These are phyloP conservation scores for Eupithecia insigniata DNA, from an alignment of 2,888 invertebrate species.

Conservation along the genomic window DNA sequence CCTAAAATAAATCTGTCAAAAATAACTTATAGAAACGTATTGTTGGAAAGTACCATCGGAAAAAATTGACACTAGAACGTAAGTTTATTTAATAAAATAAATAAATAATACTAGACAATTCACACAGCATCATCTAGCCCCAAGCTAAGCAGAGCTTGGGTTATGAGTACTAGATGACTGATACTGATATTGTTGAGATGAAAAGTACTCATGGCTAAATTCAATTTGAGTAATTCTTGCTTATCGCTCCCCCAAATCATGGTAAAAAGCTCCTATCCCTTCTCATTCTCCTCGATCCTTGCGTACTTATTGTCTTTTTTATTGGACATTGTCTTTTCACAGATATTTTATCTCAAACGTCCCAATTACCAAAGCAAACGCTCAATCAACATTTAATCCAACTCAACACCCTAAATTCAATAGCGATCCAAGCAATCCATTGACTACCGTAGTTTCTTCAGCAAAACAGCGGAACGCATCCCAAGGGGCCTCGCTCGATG, in stretches of 20 bases:
- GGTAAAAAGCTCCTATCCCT: neutral
- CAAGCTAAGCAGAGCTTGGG: too few relatives aligned
- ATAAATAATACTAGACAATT: too few relatives aligned
- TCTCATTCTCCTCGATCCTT: neutral
- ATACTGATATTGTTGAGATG: too few relatives aligned
- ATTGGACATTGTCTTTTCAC: neutral
- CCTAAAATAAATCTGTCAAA: neutral
- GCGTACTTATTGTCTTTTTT: neutral
- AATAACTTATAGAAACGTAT: neutral
- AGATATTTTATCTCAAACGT: neutral
- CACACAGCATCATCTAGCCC: too few relatives aligned
- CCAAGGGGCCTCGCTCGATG: conserved; percentile 63
- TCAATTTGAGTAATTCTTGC: neutral
- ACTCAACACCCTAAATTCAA: conserved; percentile 38
- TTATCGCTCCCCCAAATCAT: neutral
- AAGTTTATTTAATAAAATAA: too few relatives aligned
- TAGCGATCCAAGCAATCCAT: conserved; percentile 36
- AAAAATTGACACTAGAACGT: too few relatives aligned
- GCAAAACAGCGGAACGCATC: conserved; percentile 54
- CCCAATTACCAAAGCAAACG: conserved; percentile 1
- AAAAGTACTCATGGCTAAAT: neutral
- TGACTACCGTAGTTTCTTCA: conserved; percentile 47
- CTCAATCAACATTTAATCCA: conserved; percentile 35
- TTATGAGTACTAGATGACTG: too few relatives aligned
- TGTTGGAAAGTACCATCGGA: neutral